Conservation (phyloP, 2,888 invertebrate species). For the Oeneis ivallda region DNA sequence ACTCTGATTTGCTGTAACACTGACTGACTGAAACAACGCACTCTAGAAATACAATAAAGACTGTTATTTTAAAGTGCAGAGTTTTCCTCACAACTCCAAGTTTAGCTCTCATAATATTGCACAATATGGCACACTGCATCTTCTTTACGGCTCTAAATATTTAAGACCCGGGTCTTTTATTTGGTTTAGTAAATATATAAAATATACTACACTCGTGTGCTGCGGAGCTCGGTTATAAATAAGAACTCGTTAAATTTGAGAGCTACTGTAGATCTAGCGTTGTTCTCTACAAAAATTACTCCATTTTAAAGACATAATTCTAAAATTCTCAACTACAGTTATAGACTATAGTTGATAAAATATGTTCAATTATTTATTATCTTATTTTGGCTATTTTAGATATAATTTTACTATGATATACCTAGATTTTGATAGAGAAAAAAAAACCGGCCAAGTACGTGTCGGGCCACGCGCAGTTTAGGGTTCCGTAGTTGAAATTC, state of each 20-base stretch:
- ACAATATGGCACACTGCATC: conserved; percentile 18
- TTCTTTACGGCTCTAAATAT: conserved; percentile 17
- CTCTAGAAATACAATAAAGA: background rate
- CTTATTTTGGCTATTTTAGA: no score
- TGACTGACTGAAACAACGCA: background rate
- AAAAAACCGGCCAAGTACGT: no score
- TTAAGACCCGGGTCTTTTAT: conserved; percentile 11
- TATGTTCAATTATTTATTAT: no score
- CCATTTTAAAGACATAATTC: no score
- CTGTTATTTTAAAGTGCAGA: background rate
- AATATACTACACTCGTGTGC: background rate
- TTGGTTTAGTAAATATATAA: conserved; percentile 14
- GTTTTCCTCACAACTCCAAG: background rate
- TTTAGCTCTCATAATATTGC: conserved; percentile 5
- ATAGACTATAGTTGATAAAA: no score
- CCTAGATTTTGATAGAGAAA: no score
- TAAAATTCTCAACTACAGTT: no score
- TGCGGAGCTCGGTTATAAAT: background rate
- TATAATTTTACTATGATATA: no score
- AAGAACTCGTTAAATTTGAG: conserved; percentile 7
- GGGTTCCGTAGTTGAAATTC: no score
- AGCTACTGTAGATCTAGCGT: background rate
- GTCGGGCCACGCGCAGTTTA: no score
- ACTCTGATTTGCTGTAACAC: background rate
- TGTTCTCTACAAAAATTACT: no score